phyloP scores from a whole-genome alignment of 2,888 invertebrate species.

The Xanthostigma xanthostigma region DNA sequence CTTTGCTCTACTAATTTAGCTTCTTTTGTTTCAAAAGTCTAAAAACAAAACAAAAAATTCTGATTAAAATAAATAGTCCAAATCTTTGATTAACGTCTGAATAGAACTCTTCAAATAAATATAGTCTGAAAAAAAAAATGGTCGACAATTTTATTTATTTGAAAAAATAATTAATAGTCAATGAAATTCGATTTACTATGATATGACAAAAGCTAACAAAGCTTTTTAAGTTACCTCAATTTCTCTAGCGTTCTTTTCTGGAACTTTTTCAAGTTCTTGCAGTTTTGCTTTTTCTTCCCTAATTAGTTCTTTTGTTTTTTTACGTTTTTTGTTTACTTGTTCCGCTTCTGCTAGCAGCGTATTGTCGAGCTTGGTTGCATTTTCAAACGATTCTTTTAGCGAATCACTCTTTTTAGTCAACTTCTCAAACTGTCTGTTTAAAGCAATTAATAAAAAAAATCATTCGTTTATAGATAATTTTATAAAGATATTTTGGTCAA shows the following conservation, averaged over 20 bases:
- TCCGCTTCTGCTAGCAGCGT: conserved; percentile 49
- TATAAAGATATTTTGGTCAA: background rate
- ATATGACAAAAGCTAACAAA: no score
- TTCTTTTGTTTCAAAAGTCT: conserved; percentile 36
- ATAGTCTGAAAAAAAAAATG: no score
- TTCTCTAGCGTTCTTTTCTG: conserved; percentile 58
- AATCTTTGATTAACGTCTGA: no score
- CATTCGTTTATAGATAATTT: conserved; percentile 3
- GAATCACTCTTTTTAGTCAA: conserved; percentile 42
- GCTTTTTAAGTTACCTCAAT: conserved; percentile 28
- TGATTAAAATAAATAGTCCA: no score
- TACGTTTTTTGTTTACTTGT: conserved; percentile 55
- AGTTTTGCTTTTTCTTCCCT: conserved; percentile 53
- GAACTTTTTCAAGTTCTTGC: conserved; percentile 44
- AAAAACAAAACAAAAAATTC: no score
- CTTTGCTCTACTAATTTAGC: conserved; percentile 38
- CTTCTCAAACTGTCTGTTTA: conserved; percentile 38
- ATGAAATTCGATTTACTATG: no score
- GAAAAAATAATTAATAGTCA: no score
- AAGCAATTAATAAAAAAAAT: background rate
- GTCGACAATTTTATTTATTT: no score
- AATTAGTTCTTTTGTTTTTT: conserved; percentile 53
- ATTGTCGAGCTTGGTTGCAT: conserved; percentile 48
- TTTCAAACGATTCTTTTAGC: conserved; percentile 42
- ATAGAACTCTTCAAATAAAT: no score